A percentile compares a stretch with the other conserved stretches of the same genome.
Evolutionary conservation across 2,113 vertebrate genomes (phyloP).

Genomic region (Siniperca chuatsi): DNA sequence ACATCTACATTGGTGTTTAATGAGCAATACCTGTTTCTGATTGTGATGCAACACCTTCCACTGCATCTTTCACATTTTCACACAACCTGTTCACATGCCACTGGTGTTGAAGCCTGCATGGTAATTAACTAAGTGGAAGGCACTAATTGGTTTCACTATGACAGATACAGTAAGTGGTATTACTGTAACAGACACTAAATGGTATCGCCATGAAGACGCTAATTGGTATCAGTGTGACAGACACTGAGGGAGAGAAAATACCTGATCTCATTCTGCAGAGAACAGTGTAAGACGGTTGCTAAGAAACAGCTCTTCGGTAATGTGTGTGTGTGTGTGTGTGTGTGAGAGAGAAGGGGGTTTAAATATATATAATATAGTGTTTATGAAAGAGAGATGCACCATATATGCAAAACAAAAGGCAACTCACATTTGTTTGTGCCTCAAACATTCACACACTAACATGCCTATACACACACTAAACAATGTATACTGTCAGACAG

Average conservation of each 20-base stretch:
- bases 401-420: neutral
- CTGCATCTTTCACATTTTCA: slow-evolving; percentile 4
- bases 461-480: neutral
- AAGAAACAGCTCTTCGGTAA: slow-evolving; percentile 58
- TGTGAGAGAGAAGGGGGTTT: neutral
- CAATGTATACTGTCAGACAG: slow-evolving; percentile 7
- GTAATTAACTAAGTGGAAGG: slow-evolving; percentile 32
- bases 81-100: neutral
- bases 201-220: slow-evolving; percentile 37
- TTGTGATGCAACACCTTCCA: neutral
- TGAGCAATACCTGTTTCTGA: neutral
- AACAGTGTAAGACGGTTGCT: slow-evolving; percentile 59
- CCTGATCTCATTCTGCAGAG: slow-evolving; percentile 22
- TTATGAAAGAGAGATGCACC: neutral
- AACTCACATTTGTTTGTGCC: neutral
- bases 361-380: neutral
- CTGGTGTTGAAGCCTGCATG: neutral
- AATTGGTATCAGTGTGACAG: slow-evolving; percentile 67
- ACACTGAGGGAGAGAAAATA: slow-evolving; percentile 43
- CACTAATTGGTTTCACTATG: slow-evolving; percentile 54
- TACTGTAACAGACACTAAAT: slow-evolving; percentile 58
- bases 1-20: neutral
- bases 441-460: neutral
- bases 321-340: slow-evolving; percentile 6
- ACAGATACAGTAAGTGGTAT: slow-evolving; percentile 39